Evolutionary conservation across 2,797 vertebrate species (phyloP).

Genomic region (Rachycentron canadum): DNA sequence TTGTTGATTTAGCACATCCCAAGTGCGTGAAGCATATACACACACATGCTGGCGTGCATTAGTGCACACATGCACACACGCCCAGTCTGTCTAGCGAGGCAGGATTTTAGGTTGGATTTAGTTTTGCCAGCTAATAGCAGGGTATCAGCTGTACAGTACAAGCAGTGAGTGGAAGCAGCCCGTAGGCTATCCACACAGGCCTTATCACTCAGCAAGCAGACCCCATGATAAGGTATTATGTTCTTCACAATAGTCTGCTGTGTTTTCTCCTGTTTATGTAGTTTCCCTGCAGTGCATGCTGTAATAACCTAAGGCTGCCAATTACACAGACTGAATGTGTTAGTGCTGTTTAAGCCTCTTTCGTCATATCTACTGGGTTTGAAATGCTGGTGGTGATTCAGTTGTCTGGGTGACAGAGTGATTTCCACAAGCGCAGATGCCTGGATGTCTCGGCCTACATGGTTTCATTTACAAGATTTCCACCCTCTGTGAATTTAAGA

Average conservation of each 20-base stretch:
- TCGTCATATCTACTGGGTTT: conserved; percentile 42
- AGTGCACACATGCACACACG: background rate
- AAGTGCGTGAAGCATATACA: conserved; percentile 26
- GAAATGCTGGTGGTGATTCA: conserved; percentile 44
- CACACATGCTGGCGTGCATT: conserved; percentile 1
- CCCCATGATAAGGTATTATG: conserved; percentile 72
- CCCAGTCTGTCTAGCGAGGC: conserved; percentile 44
- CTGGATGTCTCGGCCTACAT: background rate
- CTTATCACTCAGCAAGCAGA: conserved; percentile 76
- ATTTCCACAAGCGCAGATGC: conserved; percentile 35
- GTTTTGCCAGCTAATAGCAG: conserved; percentile 74
- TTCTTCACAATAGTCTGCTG: conserved; percentile 71
- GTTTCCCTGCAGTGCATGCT: conserved; percentile 56
- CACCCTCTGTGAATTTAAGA: conserved; percentile 23
- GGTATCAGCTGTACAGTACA: conserved; percentile 65
- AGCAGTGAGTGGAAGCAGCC: conserved; percentile 68
- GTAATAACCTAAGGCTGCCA: conserved; percentile 71
- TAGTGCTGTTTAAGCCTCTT: conserved; percentile 53
- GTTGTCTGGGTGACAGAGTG: conserved; percentile 42
- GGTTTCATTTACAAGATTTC: conserved; percentile 29
- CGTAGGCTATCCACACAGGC: conserved; percentile 63
- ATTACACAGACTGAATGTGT: conserved; percentile 62
- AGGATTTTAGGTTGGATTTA: conserved; percentile 70
- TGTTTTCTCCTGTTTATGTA: conserved; percentile 68
- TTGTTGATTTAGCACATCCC: conserved; percentile 64